Conservation (phyloP, 2,113 vertebrate species). For the Myrmecobius fasciatus region DNA sequence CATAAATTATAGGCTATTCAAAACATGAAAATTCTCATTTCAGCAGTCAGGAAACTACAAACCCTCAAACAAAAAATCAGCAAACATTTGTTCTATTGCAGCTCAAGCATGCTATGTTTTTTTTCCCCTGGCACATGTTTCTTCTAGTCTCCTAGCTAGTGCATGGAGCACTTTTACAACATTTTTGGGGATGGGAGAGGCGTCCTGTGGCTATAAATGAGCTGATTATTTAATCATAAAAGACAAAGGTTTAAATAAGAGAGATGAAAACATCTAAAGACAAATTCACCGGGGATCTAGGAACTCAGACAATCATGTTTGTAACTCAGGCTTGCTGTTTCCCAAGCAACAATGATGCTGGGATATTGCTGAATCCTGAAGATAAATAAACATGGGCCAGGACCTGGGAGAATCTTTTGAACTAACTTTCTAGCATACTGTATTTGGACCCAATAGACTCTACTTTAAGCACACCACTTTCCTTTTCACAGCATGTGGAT, state of each 20-base stretch:
- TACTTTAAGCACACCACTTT: background rate
- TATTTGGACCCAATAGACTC: background rate
- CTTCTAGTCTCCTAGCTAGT: constrained; percentile 67
- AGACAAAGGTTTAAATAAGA: constrained; percentile 76
- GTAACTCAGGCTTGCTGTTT: constrained; percentile 51
- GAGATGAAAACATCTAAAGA: constrained; percentile 66
- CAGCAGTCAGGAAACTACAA: constrained; percentile 82
- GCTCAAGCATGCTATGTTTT: constrained; percentile 70
- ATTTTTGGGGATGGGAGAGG: constrained; percentile 54
- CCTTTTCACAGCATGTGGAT: background rate
- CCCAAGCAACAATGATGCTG: constrained; percentile 33
- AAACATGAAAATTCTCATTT: constrained; percentile 82
- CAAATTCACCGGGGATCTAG: constrained; percentile 60
- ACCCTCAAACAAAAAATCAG: constrained; percentile 83
- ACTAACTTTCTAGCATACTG: background rate
- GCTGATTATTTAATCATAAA: constrained; percentile 77
- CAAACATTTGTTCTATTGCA: constrained; percentile 80
- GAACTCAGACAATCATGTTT: constrained; percentile 40
- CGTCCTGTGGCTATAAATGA: constrained; percentile 67
- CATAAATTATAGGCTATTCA: constrained; percentile 80
- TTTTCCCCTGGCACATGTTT: constrained; percentile 56
- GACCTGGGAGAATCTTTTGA: background rate
- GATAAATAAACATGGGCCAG: background rate
- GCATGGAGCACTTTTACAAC: constrained; percentile 61
- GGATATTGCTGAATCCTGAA: background rate